Conservation (phyloP, 2,888 invertebrate species). For the Melangyna quadrimaculata region DNA sequence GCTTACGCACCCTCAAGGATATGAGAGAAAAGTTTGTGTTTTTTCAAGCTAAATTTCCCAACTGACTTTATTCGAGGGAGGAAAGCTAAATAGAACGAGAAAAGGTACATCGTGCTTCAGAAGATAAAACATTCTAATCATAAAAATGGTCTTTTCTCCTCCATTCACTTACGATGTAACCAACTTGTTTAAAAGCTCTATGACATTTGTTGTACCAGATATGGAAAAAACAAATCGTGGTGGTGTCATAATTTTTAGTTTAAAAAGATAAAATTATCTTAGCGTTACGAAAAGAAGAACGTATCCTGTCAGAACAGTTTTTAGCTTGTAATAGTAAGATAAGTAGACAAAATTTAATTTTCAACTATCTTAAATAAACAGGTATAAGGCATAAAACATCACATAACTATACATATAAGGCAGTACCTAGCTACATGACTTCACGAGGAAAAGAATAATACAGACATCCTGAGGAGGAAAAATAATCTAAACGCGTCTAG, state of each 20-base stretch:
- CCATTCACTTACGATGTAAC: neutral
- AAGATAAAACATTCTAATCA: neutral
- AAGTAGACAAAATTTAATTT: neutral
- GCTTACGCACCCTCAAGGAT: neutral
- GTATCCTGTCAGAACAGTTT: neutral
- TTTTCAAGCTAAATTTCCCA: slow-evolving; percentile 20
- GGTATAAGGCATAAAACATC: neutral
- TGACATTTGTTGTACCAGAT: neutral
- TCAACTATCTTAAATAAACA: neutral
- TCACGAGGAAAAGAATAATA: too few relatives aligned
- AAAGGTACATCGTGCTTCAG: neutral
- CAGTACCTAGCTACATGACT: too few relatives aligned
- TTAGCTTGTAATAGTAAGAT: neutral
- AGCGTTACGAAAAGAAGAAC: neutral
- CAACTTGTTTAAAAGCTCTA: slow-evolving; percentile 3
- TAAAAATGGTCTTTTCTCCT: neutral
- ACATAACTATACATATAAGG: neutral
- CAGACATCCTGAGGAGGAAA: too few relatives aligned
- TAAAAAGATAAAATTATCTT: neutral
- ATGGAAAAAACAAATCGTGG: neutral
- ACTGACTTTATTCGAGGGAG: slow-evolving; percentile 21
- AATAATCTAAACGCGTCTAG: too few relatives aligned
- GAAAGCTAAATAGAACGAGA: neutral
- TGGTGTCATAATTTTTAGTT: neutral
- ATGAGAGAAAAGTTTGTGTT: slow-evolving; percentile 7